Percentiles rank a stretch among this genome's conserved stretches.
Evolutionary conservation across 2,888 invertebrate species (phyloP).

Genomic region (Caenorhabditis wallacei): DNA sequence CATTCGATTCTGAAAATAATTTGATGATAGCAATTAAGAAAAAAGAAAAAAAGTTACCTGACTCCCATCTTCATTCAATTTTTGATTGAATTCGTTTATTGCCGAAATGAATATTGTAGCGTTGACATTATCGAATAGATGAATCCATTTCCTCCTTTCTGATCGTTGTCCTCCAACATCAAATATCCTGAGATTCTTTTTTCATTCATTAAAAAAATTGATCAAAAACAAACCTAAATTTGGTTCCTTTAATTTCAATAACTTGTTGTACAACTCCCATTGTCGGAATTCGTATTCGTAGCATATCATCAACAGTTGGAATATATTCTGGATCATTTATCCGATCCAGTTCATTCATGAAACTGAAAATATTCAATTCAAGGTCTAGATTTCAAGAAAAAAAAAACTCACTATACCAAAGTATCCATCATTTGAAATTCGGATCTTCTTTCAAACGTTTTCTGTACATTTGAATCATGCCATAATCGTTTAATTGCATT

Average conservation of each 20-base stretch:
- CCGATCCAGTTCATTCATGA: constrained; percentile 70
- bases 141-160: constrained; percentile 75
- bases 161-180: constrained; percentile 76
- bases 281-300: constrained; percentile 69
- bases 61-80: constrained; percentile 64
- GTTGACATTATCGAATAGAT: constrained; percentile 74
- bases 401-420: constrained; percentile 64
- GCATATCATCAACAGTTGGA: constrained; percentile 67
- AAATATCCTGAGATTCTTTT: constrained; percentile 61
- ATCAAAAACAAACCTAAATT: constrained; percentile 67
- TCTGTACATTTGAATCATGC: constrained; percentile 66
- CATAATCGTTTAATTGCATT: constrained; percentile 59
- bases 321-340: constrained; percentile 61
- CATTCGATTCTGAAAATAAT: constrained; percentile 67
- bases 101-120: constrained; percentile 72
- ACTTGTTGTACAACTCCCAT: constrained; percentile 70
- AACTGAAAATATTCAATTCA: constrained; percentile 63
- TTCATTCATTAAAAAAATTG: too few relatives aligned
- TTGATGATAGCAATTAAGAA: background rate
- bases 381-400: too few relatives aligned
- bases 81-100: constrained; percentile 73
- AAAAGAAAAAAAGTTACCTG: constrained; percentile 36
- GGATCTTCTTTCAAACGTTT: constrained; percentile 60
- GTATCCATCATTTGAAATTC: constrained; percentile 70
- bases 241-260: constrained; percentile 69